A percentile compares a stretch with the other conserved stretches of the same genome.
phyloP scores from a whole-genome alignment of 2,797 vertebrate genomes.

The Microtus agrestis region DNA sequence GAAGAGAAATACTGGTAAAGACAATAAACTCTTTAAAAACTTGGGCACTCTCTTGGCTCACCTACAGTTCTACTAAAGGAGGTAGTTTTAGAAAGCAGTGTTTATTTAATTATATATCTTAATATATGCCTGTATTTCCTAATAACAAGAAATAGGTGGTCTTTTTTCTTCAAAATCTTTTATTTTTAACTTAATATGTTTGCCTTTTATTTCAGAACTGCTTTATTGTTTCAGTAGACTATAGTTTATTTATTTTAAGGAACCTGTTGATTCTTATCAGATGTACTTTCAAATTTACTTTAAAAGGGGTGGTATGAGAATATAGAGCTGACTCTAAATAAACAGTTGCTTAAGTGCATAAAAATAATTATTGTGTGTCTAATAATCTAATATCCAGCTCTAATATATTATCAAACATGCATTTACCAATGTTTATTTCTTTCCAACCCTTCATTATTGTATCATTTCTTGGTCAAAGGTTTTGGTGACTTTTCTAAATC shows the following conservation, averaged over 20 bases:
- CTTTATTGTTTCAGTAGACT: conserved; percentile 42
- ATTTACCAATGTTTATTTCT: not conserved
- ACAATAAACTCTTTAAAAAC: conserved; percentile 20
- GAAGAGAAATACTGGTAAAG: conserved; percentile 57
- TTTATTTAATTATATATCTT: conserved; percentile 56
- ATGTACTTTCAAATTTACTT: conserved; percentile 48
- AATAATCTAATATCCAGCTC: not conserved
- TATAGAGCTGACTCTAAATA: not conserved
- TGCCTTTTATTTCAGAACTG: not conserved
- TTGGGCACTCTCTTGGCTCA: not conserved
- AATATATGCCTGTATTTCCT: not conserved
- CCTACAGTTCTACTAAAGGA: not conserved
- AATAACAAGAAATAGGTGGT: not conserved
- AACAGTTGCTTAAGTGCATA: conserved; percentile 46
- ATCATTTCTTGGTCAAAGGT: not conserved
- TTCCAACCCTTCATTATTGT: not conserved
- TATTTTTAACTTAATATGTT: conserved; percentile 38
- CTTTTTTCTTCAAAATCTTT: not conserved
- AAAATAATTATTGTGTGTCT: conserved; percentile 28
- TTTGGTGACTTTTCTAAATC: not conserved
- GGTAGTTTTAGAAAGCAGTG: not conserved
- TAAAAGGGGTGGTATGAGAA: conserved; percentile 30
- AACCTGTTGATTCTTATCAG: conserved; percentile 57
- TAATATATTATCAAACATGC: not conserved
- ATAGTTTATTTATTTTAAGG: conserved; percentile 47